These are phyloP conservation scores for Cossypha niveicapilla DNA, from an alignment of 2,797 vertebrate species.

Conservation along the genomic window DNA sequence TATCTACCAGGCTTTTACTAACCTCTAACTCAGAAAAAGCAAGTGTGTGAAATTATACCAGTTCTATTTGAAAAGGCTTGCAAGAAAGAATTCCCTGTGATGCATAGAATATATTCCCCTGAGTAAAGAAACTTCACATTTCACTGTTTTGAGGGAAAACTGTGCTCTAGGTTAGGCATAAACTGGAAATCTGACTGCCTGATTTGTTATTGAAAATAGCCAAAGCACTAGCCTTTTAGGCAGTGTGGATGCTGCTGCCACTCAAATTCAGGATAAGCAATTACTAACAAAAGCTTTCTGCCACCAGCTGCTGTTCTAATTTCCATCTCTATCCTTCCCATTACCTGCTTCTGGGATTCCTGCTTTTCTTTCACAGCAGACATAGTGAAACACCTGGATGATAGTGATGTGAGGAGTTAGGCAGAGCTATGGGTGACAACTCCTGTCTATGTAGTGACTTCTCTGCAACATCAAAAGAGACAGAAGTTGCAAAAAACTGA, in stretches of 20 bases:
- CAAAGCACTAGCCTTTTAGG: neutral
- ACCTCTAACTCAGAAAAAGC: neutral
- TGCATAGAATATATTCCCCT: neutral
- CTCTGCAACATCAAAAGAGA: neutral
- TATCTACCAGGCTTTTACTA: neutral
- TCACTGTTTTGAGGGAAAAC: neutral
- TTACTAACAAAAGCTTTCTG: neutral
- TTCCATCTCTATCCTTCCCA: neutral
- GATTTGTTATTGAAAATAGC: neutral
- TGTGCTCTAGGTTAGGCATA: neutral
- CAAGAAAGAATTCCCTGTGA: neutral
- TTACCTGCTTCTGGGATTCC: neutral
- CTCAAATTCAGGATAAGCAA: neutral
- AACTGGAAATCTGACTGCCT: neutral
- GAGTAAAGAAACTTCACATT: neutral
- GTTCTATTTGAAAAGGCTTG: neutral
- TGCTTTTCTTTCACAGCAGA: neutral
- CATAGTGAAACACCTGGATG: neutral
- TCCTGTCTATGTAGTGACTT: neutral
- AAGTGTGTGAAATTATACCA: accelerated
- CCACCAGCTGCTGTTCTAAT: neutral
- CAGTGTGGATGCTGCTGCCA: neutral
- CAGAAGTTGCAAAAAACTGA: neutral
- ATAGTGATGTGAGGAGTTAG: neutral
- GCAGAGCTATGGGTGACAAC: accelerated